Evolutionary conservation across 2,888 invertebrate genomes (phyloP).

Genomic region (Dasypogon diadema): DNA sequence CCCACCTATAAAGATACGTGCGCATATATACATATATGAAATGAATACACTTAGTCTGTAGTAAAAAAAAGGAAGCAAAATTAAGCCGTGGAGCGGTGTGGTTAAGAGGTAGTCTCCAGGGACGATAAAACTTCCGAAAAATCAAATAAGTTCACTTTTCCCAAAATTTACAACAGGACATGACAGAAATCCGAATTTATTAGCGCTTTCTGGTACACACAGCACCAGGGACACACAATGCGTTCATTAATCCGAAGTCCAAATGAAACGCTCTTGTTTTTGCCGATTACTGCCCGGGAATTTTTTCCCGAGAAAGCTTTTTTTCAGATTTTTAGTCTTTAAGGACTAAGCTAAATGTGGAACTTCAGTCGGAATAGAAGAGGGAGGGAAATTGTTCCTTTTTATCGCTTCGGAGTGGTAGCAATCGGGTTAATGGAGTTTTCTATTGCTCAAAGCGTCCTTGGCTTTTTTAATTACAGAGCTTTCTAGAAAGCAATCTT

Average conservation of each 20-base stretch:
- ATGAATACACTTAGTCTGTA: not conserved
- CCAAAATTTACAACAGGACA: slow-evolving; percentile 28
- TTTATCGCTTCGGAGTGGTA: not conserved
- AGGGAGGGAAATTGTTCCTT: not conserved
- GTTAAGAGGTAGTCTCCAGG: slow-evolving; percentile 20
- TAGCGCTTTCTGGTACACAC: slow-evolving; percentile 32
- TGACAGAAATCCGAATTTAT: slow-evolving; percentile 50
- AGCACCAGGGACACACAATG: slow-evolving; percentile 41
- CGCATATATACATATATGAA: not conserved
- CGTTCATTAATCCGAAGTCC: slow-evolving; percentile 45
- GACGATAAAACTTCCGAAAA: slow-evolving; percentile 54
- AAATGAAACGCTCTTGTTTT: slow-evolving; percentile 46
- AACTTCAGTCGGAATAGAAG: not conserved
- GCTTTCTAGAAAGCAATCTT: slow-evolving; percentile 21
- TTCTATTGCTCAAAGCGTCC: not conserved
- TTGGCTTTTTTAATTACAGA: slow-evolving; percentile 9
- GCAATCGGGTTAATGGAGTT: slow-evolving; percentile 1
- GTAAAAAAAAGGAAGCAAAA: slow-evolving; percentile 30
- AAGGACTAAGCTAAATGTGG: slow-evolving; percentile 3
- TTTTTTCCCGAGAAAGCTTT: not conserved
- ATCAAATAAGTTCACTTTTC: slow-evolving; percentile 54
- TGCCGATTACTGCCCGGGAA: slow-evolving; percentile 26
- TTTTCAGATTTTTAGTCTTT: slow-evolving; percentile 1
- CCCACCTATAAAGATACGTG: not conserved
- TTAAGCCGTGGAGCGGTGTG: slow-evolving; percentile 15